These are phyloP conservation scores for Cataglyphis rosenhaueri DNA, from an alignment of 2,888 invertebrate genomes.

Conservation along the genomic window DNA sequence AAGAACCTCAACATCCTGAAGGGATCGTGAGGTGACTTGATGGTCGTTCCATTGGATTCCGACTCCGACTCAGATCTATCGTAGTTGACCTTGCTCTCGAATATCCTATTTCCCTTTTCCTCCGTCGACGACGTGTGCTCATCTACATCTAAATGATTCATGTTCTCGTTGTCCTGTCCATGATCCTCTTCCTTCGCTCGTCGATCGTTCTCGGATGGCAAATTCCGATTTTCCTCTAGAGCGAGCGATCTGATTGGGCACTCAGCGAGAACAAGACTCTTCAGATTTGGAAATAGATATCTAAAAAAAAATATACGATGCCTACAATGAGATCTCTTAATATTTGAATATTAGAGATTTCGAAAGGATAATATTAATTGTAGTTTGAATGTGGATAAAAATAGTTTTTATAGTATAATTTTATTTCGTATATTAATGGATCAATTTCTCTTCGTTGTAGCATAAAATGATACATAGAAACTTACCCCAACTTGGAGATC, in stretches of 20 bases:
- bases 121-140: conserved; percentile 61
- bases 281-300: conserved; percentile 93
- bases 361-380: background rate
- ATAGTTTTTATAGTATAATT: no score
- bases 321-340: background rate
- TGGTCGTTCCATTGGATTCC: conserved; percentile 85
- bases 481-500: conserved; percentile 91
- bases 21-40: conserved; percentile 81
- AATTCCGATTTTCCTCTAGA: conserved; percentile 76
- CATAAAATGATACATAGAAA: background rate
- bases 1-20: conserved; percentile 91
- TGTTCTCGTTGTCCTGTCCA: conserved; percentile 78
- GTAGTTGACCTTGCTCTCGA: conserved; percentile 81
- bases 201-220: conserved; percentile 54
- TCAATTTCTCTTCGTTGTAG: background rate
- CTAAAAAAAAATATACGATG: background rate
- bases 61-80: conserved; percentile 88
- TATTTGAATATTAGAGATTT: background rate
- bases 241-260: conserved; percentile 90
- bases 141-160: conserved; percentile 73
- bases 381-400: background rate
- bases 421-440: no score
- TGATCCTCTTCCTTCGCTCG: conserved; percentile 57
- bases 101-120: conserved; percentile 75
- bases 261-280: conserved; percentile 94